phyloP scores from a whole-genome alignment of 2,113 vertebrate genomes.

The Apteryx mantelli region DNA sequence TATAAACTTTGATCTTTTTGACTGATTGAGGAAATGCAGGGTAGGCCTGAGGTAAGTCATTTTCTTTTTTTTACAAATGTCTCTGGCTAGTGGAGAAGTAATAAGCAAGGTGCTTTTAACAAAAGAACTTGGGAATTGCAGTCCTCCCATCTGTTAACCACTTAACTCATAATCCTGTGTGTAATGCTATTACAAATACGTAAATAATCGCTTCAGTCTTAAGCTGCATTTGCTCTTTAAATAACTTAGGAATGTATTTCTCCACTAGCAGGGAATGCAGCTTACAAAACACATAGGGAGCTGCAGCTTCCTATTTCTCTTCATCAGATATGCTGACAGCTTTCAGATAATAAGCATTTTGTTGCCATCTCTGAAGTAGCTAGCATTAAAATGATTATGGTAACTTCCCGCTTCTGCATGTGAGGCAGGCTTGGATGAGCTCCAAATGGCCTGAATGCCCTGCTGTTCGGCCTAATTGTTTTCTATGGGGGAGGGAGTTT shows the following conservation, averaged over 20 bases:
- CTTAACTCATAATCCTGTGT: conserved; percentile 23
- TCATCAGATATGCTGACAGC: neutral
- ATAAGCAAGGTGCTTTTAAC: neutral
- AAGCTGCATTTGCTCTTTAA: conserved; percentile 11
- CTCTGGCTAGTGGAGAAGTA: neutral
- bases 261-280: neutral
- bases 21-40: neutral
- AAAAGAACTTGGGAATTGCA: conserved; percentile 6
- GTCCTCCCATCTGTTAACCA: neutral
- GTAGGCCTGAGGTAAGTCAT: neutral
- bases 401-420: neutral
- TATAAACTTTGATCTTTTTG: neutral
- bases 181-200: conserved; percentile 36
- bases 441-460: neutral
- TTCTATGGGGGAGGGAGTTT: neutral
- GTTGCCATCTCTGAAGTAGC: neutral
- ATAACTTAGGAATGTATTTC: neutral
- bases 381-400: neutral
- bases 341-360: conserved; percentile 6
- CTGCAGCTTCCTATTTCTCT: neutral
- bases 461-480: neutral
- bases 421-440: neutral
- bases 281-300: neutral
- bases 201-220: conserved; percentile 1
- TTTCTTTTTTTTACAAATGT: neutral